Evolutionary conservation across 2,888 invertebrate species (phyloP).

Genomic region (Teinopalpus imperialis): DNA sequence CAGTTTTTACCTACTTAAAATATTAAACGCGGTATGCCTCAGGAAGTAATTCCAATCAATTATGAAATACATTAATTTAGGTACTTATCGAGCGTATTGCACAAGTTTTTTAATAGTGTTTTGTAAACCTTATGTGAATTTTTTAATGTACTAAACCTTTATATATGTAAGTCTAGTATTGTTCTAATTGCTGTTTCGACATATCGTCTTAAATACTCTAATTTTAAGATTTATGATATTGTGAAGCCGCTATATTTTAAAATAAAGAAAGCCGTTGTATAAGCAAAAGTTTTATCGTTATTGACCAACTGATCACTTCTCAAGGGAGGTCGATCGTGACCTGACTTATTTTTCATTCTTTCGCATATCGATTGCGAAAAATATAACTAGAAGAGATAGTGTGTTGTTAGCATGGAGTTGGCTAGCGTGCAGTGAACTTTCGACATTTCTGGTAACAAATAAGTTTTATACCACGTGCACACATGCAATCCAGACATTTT

Average conservation of each 20-base stretch:
- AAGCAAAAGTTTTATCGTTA: conserved; percentile 78
- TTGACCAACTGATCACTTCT: conserved; percentile 68
- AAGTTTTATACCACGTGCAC: conserved; percentile 36
- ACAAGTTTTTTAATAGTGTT: conserved; percentile 58
- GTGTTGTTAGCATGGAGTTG: conserved; percentile 68
- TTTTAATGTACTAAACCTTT: conserved; percentile 62
- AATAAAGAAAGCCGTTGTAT: conserved; percentile 81
- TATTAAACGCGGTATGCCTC: conserved; percentile 71
- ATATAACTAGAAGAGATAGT: conserved; percentile 79
- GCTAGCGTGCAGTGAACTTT: conserved; percentile 63
- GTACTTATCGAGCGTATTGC: conserved; percentile 55
- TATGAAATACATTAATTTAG: conserved; percentile 55
- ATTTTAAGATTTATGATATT: conserved; percentile 75
- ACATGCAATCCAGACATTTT: conserved; percentile 44
- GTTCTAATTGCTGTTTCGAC: conserved; percentile 79
- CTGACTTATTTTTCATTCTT: conserved; percentile 63
- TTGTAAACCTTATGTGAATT: conserved; percentile 76
- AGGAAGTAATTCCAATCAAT: conserved; percentile 74
- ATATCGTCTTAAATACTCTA: conserved; percentile 77
- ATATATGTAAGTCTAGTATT: conserved; percentile 66
- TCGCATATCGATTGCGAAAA: conserved; percentile 71
- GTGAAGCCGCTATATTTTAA: conserved; percentile 82
- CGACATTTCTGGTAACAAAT: conserved; percentile 40
- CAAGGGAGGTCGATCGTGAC: conserved; percentile 61
- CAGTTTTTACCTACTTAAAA: conserved; percentile 45